These are phyloP conservation scores for Phyllopteryx taeniolatus DNA, from an alignment of 2,113 vertebrate species.

Conservation along the genomic window DNA sequence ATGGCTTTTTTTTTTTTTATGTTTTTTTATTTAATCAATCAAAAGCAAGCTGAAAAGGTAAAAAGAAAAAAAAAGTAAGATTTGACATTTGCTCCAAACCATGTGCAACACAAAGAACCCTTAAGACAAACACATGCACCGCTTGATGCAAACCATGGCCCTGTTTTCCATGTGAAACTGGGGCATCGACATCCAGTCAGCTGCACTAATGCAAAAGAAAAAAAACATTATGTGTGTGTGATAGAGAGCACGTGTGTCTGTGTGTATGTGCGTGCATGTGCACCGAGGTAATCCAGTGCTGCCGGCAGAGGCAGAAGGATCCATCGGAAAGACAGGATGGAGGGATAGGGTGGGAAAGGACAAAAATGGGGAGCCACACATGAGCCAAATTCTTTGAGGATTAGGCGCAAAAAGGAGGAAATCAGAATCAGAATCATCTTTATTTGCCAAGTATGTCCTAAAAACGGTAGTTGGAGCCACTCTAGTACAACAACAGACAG, in stretches of 20 bases:
- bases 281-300: neutral
- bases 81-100: slow-evolving; percentile 14
- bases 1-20: neutral
- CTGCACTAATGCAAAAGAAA: slow-evolving; percentile 37
- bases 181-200: slow-evolving; percentile 49
- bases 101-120: slow-evolving; percentile 14
- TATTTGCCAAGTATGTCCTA: no score
- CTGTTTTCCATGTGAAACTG: slow-evolving; percentile 52
- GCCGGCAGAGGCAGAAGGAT: neutral
- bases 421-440: no score
- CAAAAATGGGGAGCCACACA: neutral
- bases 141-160: slow-evolving; percentile 25
- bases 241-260: slow-evolving; percentile 1
- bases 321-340: neutral
- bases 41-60: neutral
- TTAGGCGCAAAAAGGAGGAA: neutral
- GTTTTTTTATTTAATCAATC: neutral
- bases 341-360: neutral
- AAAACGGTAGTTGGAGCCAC: no score
- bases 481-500: no score
- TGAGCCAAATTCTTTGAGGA: neutral
- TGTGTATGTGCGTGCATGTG: neutral
- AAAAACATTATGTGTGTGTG: slow-evolving; percentile 18
- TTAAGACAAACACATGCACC: slow-evolving; percentile 24
- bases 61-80: neutral